Base-by-base conservation (phyloP, 2,113 vertebrate genomes). In the Notiomystis cincta region DNA sequence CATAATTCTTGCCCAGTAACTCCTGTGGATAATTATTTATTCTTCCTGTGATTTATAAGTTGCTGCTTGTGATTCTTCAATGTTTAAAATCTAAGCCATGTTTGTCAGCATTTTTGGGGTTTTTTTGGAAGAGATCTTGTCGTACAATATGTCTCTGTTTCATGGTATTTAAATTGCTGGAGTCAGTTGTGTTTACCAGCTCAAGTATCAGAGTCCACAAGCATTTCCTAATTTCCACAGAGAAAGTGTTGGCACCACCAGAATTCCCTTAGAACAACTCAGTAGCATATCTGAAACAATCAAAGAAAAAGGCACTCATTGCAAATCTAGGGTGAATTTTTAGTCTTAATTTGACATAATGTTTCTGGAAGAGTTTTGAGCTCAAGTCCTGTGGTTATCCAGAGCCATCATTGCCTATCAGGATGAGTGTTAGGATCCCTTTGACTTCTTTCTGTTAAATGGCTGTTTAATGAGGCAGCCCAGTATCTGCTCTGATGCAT, bases 41-140 rank as follows among this genome's bases (percentile, higher is more conserved):
- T 20, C 28, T 54, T 30, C 22, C 45, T 72, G 16, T 70, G 33
- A 47, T 86, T 92, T 73, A 80, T 35, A 53, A 65, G 37, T 18
- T 83, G 9, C 38, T 78, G 25, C 27, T 73, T 73, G 8, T 18
- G 28, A 65, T 79, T 82, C 24, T 58, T 92, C 24, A 47, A 1
- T 60, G 13, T 54, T 78, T 44, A 58, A 79, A 82, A 71, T 56
- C 5, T 65, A 35, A 89, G 16, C 24, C 81, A 19, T 37, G 27
- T 82, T 83, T 1, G 3, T 61, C 28, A 72, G 6, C 18, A n/a
- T 50, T 76, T 82, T 62, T 3, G 1, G 0, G 2, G 0, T 5
- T 33, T 54, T 56, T 70, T 73, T 72, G 24, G 15, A 47, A 90
- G 16, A 44, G n/a, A 22, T 56, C 13, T 27, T 48, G 17, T 67